phyloP scores from a whole-genome alignment of 37 sponge, comb jelly and placozoan species.

The Aplysina aerophoba region DNA sequence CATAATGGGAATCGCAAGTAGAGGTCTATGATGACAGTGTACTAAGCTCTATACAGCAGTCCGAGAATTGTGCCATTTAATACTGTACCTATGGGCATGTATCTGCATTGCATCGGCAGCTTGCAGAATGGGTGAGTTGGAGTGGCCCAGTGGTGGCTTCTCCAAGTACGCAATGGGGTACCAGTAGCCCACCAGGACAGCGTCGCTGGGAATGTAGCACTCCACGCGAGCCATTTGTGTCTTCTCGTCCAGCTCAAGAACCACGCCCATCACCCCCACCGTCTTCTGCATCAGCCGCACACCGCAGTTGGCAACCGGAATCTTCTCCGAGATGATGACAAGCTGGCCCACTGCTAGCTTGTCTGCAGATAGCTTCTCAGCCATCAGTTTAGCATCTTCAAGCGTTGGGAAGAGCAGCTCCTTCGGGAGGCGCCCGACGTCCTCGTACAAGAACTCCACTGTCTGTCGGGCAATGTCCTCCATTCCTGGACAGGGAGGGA shows the following conservation, averaged over 20 bases:
- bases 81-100: constrained; percentile 46
- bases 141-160: constrained; percentile 84
- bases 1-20: not conserved
- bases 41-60: not conserved
- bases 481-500: constrained; percentile 70
- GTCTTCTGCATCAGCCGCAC: constrained; percentile 92
- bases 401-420: constrained; percentile 91
- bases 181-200: constrained; percentile 93
- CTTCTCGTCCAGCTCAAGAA: constrained; percentile 50
- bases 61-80: not conserved
- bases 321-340: constrained; percentile 69
- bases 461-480: constrained; percentile 92
- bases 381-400: constrained; percentile 89
- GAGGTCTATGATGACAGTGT: not conserved
- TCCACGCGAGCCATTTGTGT: constrained; percentile 89
- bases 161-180: constrained; percentile 88
- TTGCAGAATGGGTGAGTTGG: constrained; percentile 65
- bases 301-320: constrained; percentile 63
- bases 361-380: constrained; percentile 85
- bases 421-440: constrained; percentile 88
- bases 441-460: constrained; percentile 97
- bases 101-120: constrained; percentile 73
- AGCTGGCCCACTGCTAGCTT: constrained; percentile 34
- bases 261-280: constrained; percentile 86
- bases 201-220: constrained; percentile 92